Percentiles rank a stretch among this genome's conserved stretches.
Conservation (phyloP, 1,140 invertebrate genomes). For the Elymnias hypermnestra region DNA sequence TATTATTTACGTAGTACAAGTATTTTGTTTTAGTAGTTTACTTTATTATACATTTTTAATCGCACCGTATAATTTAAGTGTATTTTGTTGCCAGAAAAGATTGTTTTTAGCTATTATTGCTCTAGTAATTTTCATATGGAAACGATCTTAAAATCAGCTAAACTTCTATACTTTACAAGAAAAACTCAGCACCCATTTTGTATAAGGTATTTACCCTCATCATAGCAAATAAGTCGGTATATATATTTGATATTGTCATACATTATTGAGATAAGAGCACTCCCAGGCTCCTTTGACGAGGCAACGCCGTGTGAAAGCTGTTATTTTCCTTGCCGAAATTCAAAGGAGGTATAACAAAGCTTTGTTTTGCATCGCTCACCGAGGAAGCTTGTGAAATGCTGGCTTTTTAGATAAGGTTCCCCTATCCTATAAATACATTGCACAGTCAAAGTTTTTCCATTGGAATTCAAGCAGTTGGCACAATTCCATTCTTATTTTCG, state of each 20-base stretch:
- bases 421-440: slow-evolving; percentile 64
- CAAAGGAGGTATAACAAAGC: slow-evolving; percentile 69
- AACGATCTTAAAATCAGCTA: too few relatives aligned
- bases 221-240: too few relatives aligned
- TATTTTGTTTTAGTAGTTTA: too few relatives aligned
- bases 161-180: too few relatives aligned
- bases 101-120: too few relatives aligned
- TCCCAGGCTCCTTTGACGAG: slow-evolving; percentile 56
- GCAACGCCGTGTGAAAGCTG: slow-evolving; percentile 59
- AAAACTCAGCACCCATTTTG: not conserved
- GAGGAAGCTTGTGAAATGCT: slow-evolving; percentile 60
- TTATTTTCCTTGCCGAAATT: slow-evolving; percentile 70
- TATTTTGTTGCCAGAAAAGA: too few relatives aligned
- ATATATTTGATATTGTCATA: slow-evolving; percentile 28
- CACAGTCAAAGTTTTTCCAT: slow-evolving; percentile 59
- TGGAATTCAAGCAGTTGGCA: slow-evolving; percentile 52
- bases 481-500: slow-evolving; percentile 43
- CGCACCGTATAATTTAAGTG: too few relatives aligned
- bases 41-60: too few relatives aligned
- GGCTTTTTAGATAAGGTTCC: slow-evolving; percentile 73
- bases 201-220: slow-evolving; percentile 2
- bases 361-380: slow-evolving; percentile 68
- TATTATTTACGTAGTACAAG: too few relatives aligned
- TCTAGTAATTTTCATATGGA: too few relatives aligned
- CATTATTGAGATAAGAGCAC: slow-evolving; percentile 68